A percentile compares a stretch with the other conserved stretches of the same genome.
Conservation (phyloP, 2,797 vertebrate genomes). For the Halcyon chelicuti region DNA sequence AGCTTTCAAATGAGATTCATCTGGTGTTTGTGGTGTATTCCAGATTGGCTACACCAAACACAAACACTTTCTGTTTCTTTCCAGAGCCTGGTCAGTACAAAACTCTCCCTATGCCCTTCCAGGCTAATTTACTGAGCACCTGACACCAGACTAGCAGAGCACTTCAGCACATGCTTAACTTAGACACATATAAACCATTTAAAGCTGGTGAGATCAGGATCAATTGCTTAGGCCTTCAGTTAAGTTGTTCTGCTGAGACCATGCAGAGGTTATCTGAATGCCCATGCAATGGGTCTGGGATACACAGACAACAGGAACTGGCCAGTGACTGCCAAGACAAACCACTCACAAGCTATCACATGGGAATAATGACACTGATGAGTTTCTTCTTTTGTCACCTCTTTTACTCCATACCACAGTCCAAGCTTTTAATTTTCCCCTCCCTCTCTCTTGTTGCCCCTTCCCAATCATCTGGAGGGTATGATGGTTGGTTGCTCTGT, state of each 20-base stretch:
- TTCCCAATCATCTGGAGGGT: neutral
- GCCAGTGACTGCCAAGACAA: neutral
- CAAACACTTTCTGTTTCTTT: neutral
- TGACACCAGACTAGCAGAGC: neutral
- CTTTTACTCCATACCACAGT: neutral
- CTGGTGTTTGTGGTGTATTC: neutral
- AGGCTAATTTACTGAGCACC: neutral
- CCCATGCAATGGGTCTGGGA: neutral
- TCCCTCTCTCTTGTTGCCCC: neutral
- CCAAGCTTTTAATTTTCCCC: neutral
- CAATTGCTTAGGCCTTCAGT: neutral
- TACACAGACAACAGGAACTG: fast-evolving
- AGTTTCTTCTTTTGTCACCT: neutral
- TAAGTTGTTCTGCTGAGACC: neutral
- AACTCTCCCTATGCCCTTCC: neutral
- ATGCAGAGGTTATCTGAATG: neutral
- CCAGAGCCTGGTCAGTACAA: neutral
- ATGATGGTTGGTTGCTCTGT: neutral
- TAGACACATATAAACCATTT: neutral
- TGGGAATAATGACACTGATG: neutral
- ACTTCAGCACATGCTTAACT: neutral
- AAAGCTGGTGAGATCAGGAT: neutral
- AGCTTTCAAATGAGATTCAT: conserved; percentile 56
- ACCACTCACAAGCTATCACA: neutral
- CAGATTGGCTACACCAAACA: neutral